Conservation (phyloP, 2,113 vertebrate species). For the Notothenia rossii region DNA sequence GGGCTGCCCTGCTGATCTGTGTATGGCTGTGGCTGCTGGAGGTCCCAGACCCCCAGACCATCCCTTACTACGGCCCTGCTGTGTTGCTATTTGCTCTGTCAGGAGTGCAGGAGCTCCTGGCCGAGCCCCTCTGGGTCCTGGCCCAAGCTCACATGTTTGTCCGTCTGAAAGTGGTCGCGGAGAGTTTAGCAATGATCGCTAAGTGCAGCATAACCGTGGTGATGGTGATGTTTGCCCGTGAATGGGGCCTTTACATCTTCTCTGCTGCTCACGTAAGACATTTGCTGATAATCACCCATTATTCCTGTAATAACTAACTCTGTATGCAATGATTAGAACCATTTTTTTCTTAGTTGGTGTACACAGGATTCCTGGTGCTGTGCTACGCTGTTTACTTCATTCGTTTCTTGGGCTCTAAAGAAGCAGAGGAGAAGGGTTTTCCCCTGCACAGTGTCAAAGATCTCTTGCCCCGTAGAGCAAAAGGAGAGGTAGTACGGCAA, state of each 20-base stretch:
- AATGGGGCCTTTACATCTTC: conserved; percentile 90
- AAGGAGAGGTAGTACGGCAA: conserved; percentile 81
- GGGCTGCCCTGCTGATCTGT: conserved; percentile 88
- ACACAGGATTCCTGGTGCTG: conserved; percentile 87
- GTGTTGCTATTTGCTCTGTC: conserved; percentile 92
- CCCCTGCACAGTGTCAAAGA: conserved; percentile 86
- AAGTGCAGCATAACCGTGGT: conserved; percentile 90
- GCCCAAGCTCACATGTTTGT: conserved; percentile 95
- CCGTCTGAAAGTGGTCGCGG: conserved; percentile 92
- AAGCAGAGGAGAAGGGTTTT: conserved; percentile 86
- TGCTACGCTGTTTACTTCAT: conserved; percentile 90
- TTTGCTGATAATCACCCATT: neutral
- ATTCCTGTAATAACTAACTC: neutral
- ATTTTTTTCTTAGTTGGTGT: conserved; percentile 84
- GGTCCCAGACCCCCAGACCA: conserved; percentile 86
- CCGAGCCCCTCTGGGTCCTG: conserved; percentile 95
- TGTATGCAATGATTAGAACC: neutral
- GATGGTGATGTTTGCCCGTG: conserved; percentile 87
- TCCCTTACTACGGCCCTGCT: conserved; percentile 91
- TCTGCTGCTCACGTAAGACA: conserved; percentile 90
- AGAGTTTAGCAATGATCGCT: conserved; percentile 91
- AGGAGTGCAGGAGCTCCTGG: conserved; percentile 92
- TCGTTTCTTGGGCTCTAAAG: conserved; percentile 88
- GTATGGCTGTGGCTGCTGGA: conserved; percentile 93
- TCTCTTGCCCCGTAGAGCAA: conserved; percentile 83